Conservation (phyloP, 2,888 invertebrate genomes). For the Ommatoiulus sabulosus region DNA sequence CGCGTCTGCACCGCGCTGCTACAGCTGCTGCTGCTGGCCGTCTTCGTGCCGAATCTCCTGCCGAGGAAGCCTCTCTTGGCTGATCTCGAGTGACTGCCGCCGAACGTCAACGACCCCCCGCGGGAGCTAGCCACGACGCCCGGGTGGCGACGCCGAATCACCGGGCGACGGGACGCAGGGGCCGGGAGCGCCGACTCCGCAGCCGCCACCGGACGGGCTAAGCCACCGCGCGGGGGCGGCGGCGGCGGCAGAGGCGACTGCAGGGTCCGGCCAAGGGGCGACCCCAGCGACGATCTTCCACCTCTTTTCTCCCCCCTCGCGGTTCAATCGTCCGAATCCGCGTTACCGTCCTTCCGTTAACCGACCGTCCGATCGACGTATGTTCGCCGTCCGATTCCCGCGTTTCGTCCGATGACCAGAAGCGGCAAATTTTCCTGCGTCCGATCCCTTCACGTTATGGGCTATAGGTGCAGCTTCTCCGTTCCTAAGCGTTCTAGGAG, state of each 20-base stretch:
- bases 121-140: not conserved
- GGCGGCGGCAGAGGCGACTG: constrained; percentile 41
- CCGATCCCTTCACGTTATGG: too few relatives aligned
- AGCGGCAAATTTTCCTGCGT: too few relatives aligned
- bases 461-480: too few relatives aligned
- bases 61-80: not conserved
- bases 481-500: too few relatives aligned
- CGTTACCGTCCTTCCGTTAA: too few relatives aligned
- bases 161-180: constrained; percentile 13
- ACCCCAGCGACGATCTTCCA: not conserved
- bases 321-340: too few relatives aligned
- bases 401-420: too few relatives aligned
- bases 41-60: constrained; percentile 37
- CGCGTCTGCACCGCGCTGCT: constrained; percentile 53
- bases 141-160: not conserved
- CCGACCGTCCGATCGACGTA: too few relatives aligned
- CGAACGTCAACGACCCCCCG: not conserved
- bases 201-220: not conserved
- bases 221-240: not conserved
- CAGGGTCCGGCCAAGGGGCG: not conserved
- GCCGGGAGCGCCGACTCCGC: constrained; percentile 4
- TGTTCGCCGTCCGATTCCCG: too few relatives aligned
- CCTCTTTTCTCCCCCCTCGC: too few relatives aligned
- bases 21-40: too few relatives aligned
- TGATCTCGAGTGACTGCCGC: not conserved